Conservation (phyloP, 2,113 vertebrate species). For the Lophius piscatorius region DNA sequence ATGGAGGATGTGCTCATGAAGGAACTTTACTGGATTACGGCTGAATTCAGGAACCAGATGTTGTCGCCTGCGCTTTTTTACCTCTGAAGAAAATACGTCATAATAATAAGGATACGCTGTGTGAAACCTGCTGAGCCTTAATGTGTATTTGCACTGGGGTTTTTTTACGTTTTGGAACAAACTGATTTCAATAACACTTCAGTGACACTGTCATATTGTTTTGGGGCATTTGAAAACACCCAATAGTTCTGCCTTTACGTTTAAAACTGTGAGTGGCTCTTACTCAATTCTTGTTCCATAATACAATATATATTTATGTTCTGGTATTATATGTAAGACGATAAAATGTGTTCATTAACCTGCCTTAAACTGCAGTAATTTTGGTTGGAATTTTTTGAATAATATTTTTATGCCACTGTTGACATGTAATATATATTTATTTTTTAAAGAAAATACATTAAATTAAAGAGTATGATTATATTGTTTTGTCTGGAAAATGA, state of each 20-base stretch:
- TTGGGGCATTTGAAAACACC: slow-evolving; percentile 68
- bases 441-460: neutral
- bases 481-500: neutral
- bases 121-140: too few species aligned
- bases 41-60: neutral
- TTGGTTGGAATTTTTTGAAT: neutral
- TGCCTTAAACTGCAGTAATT: slow-evolving; percentile 14
- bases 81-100: neutral
- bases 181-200: too few species aligned
- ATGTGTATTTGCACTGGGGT: too few species aligned
- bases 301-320: slow-evolving; percentile 23
- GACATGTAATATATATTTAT: neutral
- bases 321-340: neutral
- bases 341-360: neutral
- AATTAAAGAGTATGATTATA: too few species aligned
- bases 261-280: neutral
- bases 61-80: neutral
- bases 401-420: neutral
- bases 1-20: neutral
- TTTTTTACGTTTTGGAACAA: too few species aligned
- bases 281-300: neutral
- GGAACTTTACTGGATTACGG: neutral
- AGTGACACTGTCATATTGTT: too few species aligned
- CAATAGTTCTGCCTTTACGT: neutral
- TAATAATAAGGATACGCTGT: neutral